Evolutionary conservation across 2,113 vertebrate genomes (phyloP), one percentile per base, ranked within the genome.

Genomic region (Eudyptes chrysolophus): DNA sequence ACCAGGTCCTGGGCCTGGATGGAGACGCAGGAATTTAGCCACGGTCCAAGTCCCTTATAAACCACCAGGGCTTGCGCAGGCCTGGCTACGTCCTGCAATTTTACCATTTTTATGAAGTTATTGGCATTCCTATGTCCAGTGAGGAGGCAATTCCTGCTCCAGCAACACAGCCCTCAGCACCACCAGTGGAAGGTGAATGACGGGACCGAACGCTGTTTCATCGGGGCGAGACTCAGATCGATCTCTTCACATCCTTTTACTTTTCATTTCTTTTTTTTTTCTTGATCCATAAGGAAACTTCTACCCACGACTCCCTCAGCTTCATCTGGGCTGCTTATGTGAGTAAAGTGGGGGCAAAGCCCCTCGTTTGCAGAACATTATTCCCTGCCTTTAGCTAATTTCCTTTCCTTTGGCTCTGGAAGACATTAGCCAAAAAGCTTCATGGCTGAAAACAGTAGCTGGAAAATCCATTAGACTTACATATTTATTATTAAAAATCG

Each of bases 401-500:
- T 85, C 83, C 72, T 71, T 81, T 77, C 72, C 61, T 61, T 62
- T n/a, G 52, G 64, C 72, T 91, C 92, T 91, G 91, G 89, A 91
- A 97, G 84, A 54, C 61, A 94, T 96, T 87, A 95, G n/a, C 34
- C 54, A 76, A 40, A 87, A 88, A 87, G 12, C 26, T 79, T 89
- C 54, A 49, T 8, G 58, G 77, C 87, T 93, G 87, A 72, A 87
- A 87, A 92, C 66, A 57, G 81, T 76, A 96, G 87, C 92, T 94
- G 91, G 88, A 94, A 97, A 97, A 96, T 72, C 81, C 89, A 96
- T 87, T 65, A 84, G 36, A 29, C 40, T 6, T 12, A 52, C 26
- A 60, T 19, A 89, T 76, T 95, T 91, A 32, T 87, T 79, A 89
- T 61, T 85, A 76, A 91, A 93, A 83, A 40, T 58, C 13, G 13